Base-by-base conservation (phyloP, 2,888 invertebrate genomes). In the Eugnorisma glareosa region DNA sequence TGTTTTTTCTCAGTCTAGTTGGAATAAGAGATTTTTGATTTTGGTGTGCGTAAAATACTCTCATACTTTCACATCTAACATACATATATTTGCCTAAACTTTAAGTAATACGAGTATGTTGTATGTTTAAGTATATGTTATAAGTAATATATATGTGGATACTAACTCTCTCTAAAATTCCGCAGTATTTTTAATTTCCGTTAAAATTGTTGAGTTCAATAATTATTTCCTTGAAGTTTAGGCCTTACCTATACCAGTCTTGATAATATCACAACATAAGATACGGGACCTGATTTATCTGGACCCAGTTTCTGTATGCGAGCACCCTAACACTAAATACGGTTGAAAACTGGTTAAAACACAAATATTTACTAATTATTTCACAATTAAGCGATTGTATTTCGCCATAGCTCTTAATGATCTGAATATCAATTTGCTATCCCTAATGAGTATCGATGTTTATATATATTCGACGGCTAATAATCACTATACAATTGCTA, bases 371-470 rank as follows among this genome's bases (percentile, higher is more conserved):
- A 61, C 57, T 28, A 69, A 71, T 40, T 61, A 73, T 80, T 75
- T 73, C 40, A 48, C 57, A 67, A 71, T 81, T 59, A 68, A 70
- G 61, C 67, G 43, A 63, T 66, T 64, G 37, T 35, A 64, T 72
- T 80, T 59, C 54, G 48, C 54, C 72, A 40, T 21, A 63, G 40
- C 51, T 35, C 64, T 61, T 68, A 72, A 67, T 45, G 73, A 59
- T 61, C 48, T 21, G 28, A 75, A 84, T 82, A 69, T 64, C 43
- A 72, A 81, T 84, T 84, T 64, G 51, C 31, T 54, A 21, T 64
- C 51, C 2, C 8, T 70, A 72, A 78, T 76, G 61, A 63, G n/a
- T 48, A 10, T 28, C 1, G 40, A n/a, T 71, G 40, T 57, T 61
- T 63, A 8, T 71, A 21, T 71, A 21, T 48, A 31, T 35, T 67